phyloP scores from a whole-genome alignment of 2,797 vertebrate species.

The Enteromius viviparus region DNA sequence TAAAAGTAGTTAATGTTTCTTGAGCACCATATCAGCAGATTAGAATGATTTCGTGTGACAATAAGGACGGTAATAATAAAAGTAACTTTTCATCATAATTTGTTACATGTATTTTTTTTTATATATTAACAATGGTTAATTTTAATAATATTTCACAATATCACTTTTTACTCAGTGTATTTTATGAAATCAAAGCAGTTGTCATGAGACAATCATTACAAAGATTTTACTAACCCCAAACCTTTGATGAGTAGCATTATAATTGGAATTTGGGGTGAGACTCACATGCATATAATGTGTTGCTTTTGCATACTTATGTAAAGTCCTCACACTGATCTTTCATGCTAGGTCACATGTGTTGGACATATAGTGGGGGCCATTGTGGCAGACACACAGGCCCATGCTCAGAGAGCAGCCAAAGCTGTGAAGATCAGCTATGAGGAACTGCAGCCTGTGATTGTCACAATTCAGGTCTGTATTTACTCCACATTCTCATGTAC shows the following conservation, averaged over 20 bases:
- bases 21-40: not conserved
- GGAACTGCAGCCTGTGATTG: slow-evolving; percentile 80
- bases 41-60: not conserved
- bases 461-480: slow-evolving; percentile 88
- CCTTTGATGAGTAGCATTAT: not conserved
- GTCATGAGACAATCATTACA: not conserved
- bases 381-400: slow-evolving; percentile 88
- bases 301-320: not conserved
- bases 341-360: slow-evolving; percentile 88
- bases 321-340: slow-evolving; percentile 6
- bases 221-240: not conserved
- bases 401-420: slow-evolving; percentile 88
- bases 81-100: not conserved
- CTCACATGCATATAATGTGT: not conserved
- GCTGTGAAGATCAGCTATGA: slow-evolving; percentile 86
- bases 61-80: not conserved
- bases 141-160: not conserved
- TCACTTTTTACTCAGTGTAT: not conserved
- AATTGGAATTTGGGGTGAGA: not conserved
- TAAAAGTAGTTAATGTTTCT: not conserved
- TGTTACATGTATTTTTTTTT: not conserved
- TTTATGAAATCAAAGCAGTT: not conserved
- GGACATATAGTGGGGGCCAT: slow-evolving; percentile 92
- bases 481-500: not conserved
- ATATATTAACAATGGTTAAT: not conserved